Percentiles rank a stretch among this genome's conserved stretches.
Conservation (phyloP, 2,797 vertebrate genomes). For the Hippopotamyrus pictus region DNA sequence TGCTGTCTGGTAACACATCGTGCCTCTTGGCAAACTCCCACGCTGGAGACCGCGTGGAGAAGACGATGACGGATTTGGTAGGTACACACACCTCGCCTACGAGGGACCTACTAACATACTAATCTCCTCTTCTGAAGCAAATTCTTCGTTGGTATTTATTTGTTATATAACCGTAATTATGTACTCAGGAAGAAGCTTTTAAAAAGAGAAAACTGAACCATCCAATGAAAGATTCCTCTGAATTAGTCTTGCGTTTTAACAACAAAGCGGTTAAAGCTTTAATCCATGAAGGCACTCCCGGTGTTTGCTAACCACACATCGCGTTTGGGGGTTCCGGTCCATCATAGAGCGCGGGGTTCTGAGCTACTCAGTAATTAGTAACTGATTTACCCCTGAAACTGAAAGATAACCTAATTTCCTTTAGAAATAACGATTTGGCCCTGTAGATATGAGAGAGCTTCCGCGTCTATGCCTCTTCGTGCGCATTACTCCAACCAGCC, state of each 20-base stretch:
- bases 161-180: not conserved
- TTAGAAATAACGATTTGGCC: not conserved
- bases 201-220: not conserved
- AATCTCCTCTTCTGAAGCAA: not conserved
- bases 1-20: not conserved
- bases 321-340: not conserved
- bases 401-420: not conserved
- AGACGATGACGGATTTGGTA: not conserved
- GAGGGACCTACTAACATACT: not conserved
- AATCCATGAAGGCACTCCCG: not conserved
- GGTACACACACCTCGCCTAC: not conserved
- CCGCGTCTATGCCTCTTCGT: not conserved
- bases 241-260: not conserved
- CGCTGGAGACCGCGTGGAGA: not conserved
- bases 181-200: not conserved
- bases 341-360: not conserved
- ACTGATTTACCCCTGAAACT: not conserved
- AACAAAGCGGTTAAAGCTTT: not conserved
- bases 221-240: not conserved
- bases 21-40: not conserved
- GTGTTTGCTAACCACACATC: not conserved
- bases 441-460: not conserved
- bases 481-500: constrained; percentile 46
- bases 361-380: not conserved
- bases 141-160: not conserved